Evolutionary conservation across 2,113 vertebrate genomes (phyloP), one percentile per base, ranked within the genome.

Genomic region (Hypocryptadius cinnamomeus): DNA sequence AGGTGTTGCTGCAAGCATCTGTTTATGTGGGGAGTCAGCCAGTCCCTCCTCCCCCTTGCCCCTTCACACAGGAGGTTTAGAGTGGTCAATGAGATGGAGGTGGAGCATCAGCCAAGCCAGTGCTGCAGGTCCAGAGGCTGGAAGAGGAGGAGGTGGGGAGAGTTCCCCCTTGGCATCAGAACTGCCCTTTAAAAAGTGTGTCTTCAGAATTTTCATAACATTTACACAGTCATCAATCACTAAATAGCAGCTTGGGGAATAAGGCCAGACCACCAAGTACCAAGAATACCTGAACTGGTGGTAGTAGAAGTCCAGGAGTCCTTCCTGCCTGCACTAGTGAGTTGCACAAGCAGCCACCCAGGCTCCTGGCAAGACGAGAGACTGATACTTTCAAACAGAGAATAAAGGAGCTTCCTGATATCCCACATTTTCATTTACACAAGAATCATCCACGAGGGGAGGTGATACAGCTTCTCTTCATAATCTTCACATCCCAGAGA

Each of bases 41-140:
- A 27, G 37, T 23, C 3, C 42, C 51, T 33, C 27, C n/a, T 70
- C 56, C 23, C n/a, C 37, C 11, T 4, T 42, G 42, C 20, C 44
- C 24, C 47, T 35, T 59, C 35, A 7, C 0, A 0, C 24, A 28
- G 37, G 31, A 33, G 51, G 23, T 42, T 59, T 64, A 30, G 27
- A 0, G 2, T 0, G 0, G 33, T 5, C 5, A 4, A 1, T 10
- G 54, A 57, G 33, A 51, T 9, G 35, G n/a, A 68, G 66, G 3
- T 28, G 4, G 9, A 63, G 44, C 42, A 51, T n/a, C 35, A 17
- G 15, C 6, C 35, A 30, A 28, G 22, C 3, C 79, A 66, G 57
- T 0, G 0, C 24, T 39, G 73, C 0, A 0, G 11, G 8, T 13
- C 5, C n/a, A 14, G 44, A 42, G 61, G 20, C 5, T 3, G 3